phyloP scores from a whole-genome alignment of 1,140 invertebrate species.

The Centruroides vittatus region DNA sequence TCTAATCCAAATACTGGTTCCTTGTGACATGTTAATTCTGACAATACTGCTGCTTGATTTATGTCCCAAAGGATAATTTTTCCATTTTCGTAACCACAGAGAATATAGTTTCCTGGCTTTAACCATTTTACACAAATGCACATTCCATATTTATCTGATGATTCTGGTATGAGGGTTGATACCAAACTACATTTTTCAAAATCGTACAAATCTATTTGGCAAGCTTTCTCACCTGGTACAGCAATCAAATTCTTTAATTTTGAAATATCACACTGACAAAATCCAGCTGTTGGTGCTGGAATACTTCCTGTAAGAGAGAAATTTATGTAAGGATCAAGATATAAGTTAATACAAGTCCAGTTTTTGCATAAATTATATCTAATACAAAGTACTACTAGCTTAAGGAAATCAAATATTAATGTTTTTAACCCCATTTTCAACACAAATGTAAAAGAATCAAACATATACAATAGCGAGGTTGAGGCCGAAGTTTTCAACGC shows the following conservation, averaged over 20 bases:
- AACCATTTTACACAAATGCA: constrained; percentile 11
- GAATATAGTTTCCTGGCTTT: neutral
- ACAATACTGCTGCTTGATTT: neutral
- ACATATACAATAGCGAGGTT: no score
- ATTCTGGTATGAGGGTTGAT: neutral
- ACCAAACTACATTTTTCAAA: neutral
- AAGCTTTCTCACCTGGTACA: neutral
- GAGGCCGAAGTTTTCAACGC: no score
- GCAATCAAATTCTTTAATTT: no score
- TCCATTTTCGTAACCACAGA: constrained; percentile 15
- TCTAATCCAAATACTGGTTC: constrained; percentile 8
- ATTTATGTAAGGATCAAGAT: no score
- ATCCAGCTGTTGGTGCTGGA: constrained; percentile 1
- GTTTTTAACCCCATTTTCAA: no score
- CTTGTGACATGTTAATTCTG: neutral
- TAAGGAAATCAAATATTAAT: no score
- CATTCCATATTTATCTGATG: constrained; percentile 1
- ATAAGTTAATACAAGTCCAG: no score
- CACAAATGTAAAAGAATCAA: no score
- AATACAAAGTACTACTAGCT: no score
- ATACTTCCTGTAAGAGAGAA: neutral
- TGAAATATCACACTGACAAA: neutral
- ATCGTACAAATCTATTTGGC: neutral
- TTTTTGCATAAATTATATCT: no score
- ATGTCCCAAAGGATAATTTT: constrained; percentile 6